These are phyloP conservation scores for Antennarius maculatus DNA, from an alignment of 2,797 vertebrate genomes.

Conservation along the genomic window DNA sequence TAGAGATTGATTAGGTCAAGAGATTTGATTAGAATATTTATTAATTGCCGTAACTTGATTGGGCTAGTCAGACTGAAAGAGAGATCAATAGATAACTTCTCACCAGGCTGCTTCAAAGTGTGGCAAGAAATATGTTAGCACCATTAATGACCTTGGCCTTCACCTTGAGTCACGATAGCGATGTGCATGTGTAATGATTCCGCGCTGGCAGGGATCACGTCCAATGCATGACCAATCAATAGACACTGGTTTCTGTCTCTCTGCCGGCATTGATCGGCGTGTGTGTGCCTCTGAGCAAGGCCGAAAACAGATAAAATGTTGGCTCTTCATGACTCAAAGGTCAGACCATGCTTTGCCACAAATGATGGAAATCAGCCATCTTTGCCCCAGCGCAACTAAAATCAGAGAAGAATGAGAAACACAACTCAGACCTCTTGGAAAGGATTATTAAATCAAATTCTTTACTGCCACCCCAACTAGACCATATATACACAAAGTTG, in stretches of 20 bases:
- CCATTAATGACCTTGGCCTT: slow-evolving; percentile 68
- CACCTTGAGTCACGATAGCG: slow-evolving; percentile 67
- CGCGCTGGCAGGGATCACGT: slow-evolving; percentile 49
- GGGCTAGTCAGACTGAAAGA: neutral
- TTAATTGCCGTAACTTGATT: slow-evolving; percentile 2
- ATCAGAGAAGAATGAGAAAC: slow-evolving; percentile 54
- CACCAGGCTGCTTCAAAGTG: slow-evolving; percentile 1
- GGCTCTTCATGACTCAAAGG: slow-evolving; percentile 58
- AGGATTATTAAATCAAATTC: slow-evolving; percentile 55
- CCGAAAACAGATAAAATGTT: slow-evolving; percentile 24
- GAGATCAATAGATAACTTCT: slow-evolving; percentile 24
- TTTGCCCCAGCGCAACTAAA: slow-evolving; percentile 18
- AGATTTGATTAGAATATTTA: neutral
- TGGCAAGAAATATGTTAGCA: slow-evolving; percentile 22
- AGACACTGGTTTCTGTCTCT: slow-evolving; percentile 39
- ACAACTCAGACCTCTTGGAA: slow-evolving; percentile 35
- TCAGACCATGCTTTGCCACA: slow-evolving; percentile 40
- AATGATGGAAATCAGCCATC: slow-evolving; percentile 53
- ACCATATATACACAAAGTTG: slow-evolving; percentile 40
- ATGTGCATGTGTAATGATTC: slow-evolving; percentile 71
- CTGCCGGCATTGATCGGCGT: slow-evolving; percentile 65
- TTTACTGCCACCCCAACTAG: slow-evolving; percentile 18
- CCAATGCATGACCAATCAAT: slow-evolving; percentile 71
- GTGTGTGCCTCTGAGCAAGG: slow-evolving; percentile 43
- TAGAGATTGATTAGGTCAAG: neutral